Evolutionary conservation across 2,888 invertebrate species (phyloP).

Genomic region (Coecobrya sp.): DNA sequence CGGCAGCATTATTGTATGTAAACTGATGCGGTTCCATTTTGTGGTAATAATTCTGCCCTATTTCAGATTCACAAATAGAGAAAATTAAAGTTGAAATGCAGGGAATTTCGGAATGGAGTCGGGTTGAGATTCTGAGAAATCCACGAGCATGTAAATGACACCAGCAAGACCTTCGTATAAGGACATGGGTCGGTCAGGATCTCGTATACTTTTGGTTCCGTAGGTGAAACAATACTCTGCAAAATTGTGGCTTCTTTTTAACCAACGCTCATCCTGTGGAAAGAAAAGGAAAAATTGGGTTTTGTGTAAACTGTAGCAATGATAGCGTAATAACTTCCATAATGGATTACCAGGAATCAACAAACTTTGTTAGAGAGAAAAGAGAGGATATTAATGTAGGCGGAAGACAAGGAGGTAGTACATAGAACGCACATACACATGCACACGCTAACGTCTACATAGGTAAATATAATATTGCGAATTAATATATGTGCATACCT

Average conservation of each 20-base stretch:
- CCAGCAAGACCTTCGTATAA: slow-evolving; percentile 95
- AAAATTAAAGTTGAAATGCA: slow-evolving; percentile 89
- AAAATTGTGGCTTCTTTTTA: slow-evolving; percentile 93
- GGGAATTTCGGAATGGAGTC: slow-evolving; percentile 92
- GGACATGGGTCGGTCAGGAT: slow-evolving; percentile 94
- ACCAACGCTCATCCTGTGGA: slow-evolving; percentile 90
- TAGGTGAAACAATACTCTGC: slow-evolving; percentile 94
- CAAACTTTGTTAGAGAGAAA: neutral
- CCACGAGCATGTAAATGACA: slow-evolving; percentile 92
- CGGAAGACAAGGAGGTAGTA: slow-evolving; percentile 9
- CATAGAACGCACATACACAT: neutral
- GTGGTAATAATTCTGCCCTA: slow-evolving; percentile 39
- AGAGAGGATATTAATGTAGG: slow-evolving; percentile 6
- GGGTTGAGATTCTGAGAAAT: slow-evolving; percentile 89
- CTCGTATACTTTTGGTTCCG: slow-evolving; percentile 90
- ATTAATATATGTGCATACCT: slow-evolving; percentile 88
- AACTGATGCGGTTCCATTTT: slow-evolving; percentile 56
- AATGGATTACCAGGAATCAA: slow-evolving; percentile 57
- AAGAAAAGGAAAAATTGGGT: neutral
- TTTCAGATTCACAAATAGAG: neutral
- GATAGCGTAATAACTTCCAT: slow-evolving; percentile 2
- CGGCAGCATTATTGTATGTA: slow-evolving; percentile 1
- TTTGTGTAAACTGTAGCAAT: neutral
- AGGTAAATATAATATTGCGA: too few species aligned
- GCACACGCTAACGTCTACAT: too few species aligned